Evolutionary conservation across 2,113 vertebrate species (phyloP).

Genomic region (Xiphorhynchus elegans): DNA sequence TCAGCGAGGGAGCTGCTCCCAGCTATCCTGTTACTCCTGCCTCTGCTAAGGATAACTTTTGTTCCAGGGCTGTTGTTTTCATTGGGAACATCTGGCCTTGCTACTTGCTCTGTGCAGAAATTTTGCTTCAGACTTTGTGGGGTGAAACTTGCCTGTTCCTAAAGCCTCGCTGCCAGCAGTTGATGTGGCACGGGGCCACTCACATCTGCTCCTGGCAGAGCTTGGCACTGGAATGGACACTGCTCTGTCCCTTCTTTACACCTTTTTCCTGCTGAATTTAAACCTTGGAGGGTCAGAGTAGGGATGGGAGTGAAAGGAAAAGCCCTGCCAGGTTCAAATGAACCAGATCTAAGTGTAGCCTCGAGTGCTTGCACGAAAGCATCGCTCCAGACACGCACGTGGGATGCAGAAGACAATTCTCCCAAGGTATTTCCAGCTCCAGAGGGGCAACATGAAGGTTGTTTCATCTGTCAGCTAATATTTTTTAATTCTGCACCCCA

Average conservation of each 20-base stretch:
- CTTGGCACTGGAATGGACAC: background rate
- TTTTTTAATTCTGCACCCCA: background rate
- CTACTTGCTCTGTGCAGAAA: too few species aligned
- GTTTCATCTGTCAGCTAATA: background rate
- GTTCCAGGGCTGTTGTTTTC: background rate
- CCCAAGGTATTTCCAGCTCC: background rate
- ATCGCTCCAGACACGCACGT: rapidly evolving
- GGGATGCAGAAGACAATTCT: background rate
- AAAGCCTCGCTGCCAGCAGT: background rate
- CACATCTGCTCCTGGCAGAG: background rate
- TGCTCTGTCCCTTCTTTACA: background rate
- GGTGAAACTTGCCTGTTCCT: rapidly evolving
- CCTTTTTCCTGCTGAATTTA: background rate
- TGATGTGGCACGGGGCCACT: rapidly evolving
- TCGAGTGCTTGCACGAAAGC: rapidly evolving
- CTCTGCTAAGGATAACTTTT: background rate
- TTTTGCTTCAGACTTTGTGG: background rate
- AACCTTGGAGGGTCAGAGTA: background rate
- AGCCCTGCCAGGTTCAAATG: rapidly evolving
- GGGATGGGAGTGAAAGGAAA: background rate
- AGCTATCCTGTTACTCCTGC: background rate
- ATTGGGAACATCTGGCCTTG: background rate
- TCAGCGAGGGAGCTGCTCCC: background rate
- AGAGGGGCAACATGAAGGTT: background rate
- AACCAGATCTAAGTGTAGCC: background rate